These are phyloP conservation scores for Catagonus wagneri DNA, from an alignment of 2,113 vertebrate species.

Conservation along the genomic window DNA sequence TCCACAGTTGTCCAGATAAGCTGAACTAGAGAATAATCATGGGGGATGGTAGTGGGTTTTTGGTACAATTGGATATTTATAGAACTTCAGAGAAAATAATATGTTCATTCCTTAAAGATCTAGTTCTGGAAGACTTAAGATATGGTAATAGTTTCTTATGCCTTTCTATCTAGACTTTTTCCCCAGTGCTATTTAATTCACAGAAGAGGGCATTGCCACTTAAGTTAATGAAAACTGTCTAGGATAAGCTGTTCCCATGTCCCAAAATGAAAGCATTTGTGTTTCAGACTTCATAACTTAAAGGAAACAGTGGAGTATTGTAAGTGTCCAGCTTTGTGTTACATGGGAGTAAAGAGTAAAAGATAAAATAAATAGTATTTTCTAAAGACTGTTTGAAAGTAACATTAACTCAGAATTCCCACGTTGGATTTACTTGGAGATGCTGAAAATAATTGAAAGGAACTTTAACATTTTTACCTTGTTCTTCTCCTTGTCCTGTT, in stretches of 20 bases:
- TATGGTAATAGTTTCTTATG: neutral
- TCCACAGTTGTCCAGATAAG: neutral
- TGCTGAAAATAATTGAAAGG: neutral
- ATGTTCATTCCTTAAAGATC: neutral
- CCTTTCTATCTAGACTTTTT: neutral
- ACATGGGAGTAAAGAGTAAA: neutral
- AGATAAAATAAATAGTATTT: constrained; percentile 18
- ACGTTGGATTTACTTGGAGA: neutral
- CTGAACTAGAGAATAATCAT: neutral
- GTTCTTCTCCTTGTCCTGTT: neutral
- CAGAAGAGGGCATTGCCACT: neutral
- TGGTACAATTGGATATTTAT: neutral
- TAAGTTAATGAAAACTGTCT: constrained; percentile 7
- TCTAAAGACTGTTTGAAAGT: constrained; percentile 21
- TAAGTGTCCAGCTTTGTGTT: neutral
- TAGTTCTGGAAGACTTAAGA: neutral
- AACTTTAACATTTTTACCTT: neutral
- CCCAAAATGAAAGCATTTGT: constrained; percentile 31
- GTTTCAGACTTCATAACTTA: constrained; percentile 28
- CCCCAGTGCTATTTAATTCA: neutral
- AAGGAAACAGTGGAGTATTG: constrained; percentile 27
- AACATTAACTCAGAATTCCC: constrained; percentile 2
- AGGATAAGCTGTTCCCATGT: neutral
- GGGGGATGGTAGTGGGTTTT: neutral
- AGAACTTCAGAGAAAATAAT: neutral